Base-by-base conservation (phyloP, 2,888 invertebrate genomes). In the Anthophora plumipes region DNA sequence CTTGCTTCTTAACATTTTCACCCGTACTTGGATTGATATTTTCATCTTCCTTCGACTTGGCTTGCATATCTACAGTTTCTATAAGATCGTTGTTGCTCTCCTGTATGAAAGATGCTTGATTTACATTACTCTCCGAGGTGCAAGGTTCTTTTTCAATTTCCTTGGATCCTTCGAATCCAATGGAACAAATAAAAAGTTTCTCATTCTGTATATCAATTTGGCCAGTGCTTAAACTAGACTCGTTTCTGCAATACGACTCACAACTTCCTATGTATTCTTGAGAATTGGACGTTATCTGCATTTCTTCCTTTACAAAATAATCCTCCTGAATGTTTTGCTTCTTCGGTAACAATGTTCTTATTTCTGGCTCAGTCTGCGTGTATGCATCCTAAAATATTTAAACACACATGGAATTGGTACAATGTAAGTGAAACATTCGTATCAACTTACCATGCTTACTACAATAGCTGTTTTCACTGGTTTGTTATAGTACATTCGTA, bases 401-500 rank as follows among this genome's bases (percentile, higher is more conserved):
- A 57, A 17, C 52, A 64, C 50, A 46, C 50, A 31, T 59, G 46
- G 5, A 64, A 37, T 52, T 60, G 41, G n/a, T 6, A n/a, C 11
- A 20, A 22, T 11, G 54, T 20, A 39, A n/a, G n/a, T 31, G 46
- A 61, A 0, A 20, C n/a, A 39, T 60, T 60, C 20, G 52, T 81
- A 37, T 22, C n/a, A 17, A 12, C 20, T 52, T 52, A 4, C 69
- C 55, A 54, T 67, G 54, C 87, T 75, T 89, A 93, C 92, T 76
- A 83, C 86, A 22, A 87, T 84, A 82, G 89, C 90, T 74, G 81
- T 84, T 80, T 87, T 91, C 4, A 85, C 78, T 57, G 93, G 92
- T 79, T 93, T 93, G 77, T 92, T 92, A 66, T 91, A 93, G 77
- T 91, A 90, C 75, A 93, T 87, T 77, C 93, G 83, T 50, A 93